Percentiles rank a stretch among this genome's conserved stretches.
These are phyloP conservation scores for Erebia palarica DNA, from an alignment of 2,888 invertebrate species.

Conservation along the genomic window DNA sequence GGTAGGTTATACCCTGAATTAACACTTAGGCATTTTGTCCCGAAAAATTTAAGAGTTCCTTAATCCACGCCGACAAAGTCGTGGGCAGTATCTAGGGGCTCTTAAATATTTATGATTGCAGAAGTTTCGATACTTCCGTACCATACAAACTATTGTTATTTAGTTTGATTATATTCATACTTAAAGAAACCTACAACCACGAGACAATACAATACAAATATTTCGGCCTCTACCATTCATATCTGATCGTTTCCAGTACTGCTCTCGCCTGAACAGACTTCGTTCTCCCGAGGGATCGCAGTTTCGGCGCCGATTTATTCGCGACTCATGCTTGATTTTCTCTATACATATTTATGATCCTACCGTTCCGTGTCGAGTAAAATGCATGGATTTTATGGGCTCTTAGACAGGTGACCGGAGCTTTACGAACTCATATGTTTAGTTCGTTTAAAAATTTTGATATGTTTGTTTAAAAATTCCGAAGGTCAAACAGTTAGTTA, in stretches of 20 bases:
- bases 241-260: constrained; percentile 39
- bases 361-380: constrained; percentile 58
- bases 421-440: constrained; percentile 5
- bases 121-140: background rate
- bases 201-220: background rate
- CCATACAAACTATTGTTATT: background rate
- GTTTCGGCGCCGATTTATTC: constrained; percentile 80
- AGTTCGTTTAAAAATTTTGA: background rate
- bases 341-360: constrained; percentile 81
- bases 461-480: background rate
- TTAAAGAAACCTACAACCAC: background rate
- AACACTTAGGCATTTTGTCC: too few relatives aligned
- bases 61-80: too few relatives aligned
- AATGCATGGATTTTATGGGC: constrained; percentile 72
- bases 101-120: background rate
- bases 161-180: background rate
- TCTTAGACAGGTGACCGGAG: constrained; percentile 68
- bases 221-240: constrained; percentile 8
- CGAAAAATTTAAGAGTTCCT: too few relatives aligned
- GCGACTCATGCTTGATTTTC: constrained; percentile 80
- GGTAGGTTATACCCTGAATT: too few relatives aligned
- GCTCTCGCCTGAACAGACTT: constrained; percentile 48
- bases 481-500: background rate
- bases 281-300: constrained; percentile 74
- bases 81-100: too few relatives aligned